Base-by-base conservation (phyloP, 2,888 invertebrate species). In the Malachius bipustulatus region DNA sequence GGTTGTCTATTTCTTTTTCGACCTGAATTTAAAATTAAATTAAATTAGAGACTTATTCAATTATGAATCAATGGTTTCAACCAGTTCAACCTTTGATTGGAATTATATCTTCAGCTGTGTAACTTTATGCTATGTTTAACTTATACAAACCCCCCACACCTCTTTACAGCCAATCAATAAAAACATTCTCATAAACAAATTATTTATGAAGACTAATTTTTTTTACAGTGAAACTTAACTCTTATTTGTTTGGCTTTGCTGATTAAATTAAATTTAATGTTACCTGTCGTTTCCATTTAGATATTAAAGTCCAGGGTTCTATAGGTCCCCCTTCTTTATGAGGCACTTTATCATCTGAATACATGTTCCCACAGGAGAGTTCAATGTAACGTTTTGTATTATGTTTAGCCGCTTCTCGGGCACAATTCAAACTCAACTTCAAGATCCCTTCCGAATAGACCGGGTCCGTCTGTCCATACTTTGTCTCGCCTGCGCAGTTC, bases 401-500 rank as follows among this genome's bases (percentile, higher is more conserved):
- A 34, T 73, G 67, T 44, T 69, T 70, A 3, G 77, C 77, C 15
- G 89, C 83, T 58, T 80, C 74, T 42, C 71, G 71, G 8, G 87
- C 88, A 62, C 89, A 89, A 56, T 89, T 89, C 26, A 76, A 52
- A 59, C 85, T 85, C 24, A 93, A 66, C 47, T 83, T 84, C 39
- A 76, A 70, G 44, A 91, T 82, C 9, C 93, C 91, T 60, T 93
- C 91, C 49, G 79, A 75, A 62, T 91, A 93, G 12, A 93, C 85
- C 2, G 85, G 80, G 58, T 90, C 89, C 8, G 81, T 81, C 66
- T 90, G 88, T 10, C 85, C 84, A 36, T 76, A 74, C 57, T 89
- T 82, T 3, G 90, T 91, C 65, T 93, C 93, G 2, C 84, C 87
- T 1, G 91, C 91, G 59, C 90, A 84, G 65, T 93, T 93, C 40